Evolutionary conservation across 2,113 vertebrate species (phyloP), one percentile per base, ranked within the genome.

Genomic region (Benitochromis conjunctus): DNA sequence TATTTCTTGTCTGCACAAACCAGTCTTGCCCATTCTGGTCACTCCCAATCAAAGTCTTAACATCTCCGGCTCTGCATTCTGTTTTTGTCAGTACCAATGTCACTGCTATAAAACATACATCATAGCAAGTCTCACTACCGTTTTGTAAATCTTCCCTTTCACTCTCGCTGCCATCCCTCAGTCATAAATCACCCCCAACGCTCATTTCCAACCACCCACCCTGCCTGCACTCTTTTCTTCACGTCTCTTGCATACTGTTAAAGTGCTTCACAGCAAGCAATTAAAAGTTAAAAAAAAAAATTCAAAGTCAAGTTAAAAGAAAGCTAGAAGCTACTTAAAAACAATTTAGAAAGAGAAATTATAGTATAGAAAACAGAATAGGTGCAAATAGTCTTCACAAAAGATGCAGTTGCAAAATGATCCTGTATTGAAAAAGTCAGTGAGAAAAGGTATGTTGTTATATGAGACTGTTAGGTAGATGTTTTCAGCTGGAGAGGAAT

Each of bases 321-420:
- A 69, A 43, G 36, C n/a, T 24, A 24, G 7, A 43, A 69, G 19
- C 38, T 16, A 69, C n/a, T 41, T 69, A 24, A 43, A 69, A 69
- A 43, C 12, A 16, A 24, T 43, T 43, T 69, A 69, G 36, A 69
- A 24, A 69, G 24, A 0, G 0, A 69, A 69, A 43, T 43, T 43
- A 26, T 0, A 43, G 5, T 43, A 41, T 16, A 34, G n/a, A 43
- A 71, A 71, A 71, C 6, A 48, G 26, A 48, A 3, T 48, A 48
- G 26, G 14, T 14, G 5, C 66, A 71, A 46, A 71, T 18, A 71
- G 2, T 18, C 41, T 26, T 71, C 14, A 46, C 46, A 71, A 71
- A 29, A 71, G 21, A 14, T 0, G 0, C 64, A 1, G 14, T 29
- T 71, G 41, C 9, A 11, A 71, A 46, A 71, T 71, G 0, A 18